Evolutionary conservation across 2,888 invertebrate genomes (phyloP).

Genomic region (Pheosia gnoma): DNA sequence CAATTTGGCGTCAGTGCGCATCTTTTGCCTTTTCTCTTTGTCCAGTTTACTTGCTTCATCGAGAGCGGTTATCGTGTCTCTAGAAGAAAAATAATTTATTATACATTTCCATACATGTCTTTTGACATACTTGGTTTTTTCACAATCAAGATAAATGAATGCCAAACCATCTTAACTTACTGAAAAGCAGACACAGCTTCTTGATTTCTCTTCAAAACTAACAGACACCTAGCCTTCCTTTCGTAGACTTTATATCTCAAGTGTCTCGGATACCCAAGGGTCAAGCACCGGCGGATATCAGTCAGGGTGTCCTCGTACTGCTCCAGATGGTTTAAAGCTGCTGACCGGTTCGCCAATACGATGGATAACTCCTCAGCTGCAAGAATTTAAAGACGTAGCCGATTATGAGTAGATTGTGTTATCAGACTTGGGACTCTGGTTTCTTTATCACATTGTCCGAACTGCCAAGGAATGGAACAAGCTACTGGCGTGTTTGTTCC

Average conservation of each 20-base stretch:
- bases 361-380: slow-evolving; percentile 86
- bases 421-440: too few relatives aligned
- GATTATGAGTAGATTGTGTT: too few relatives aligned
- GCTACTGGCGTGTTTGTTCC: too few relatives aligned
- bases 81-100: slow-evolving; percentile 42
- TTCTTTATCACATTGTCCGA: too few relatives aligned
- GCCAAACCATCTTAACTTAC: slow-evolving; percentile 48
- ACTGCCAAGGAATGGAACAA: too few relatives aligned
- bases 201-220: slow-evolving; percentile 86
- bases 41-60: slow-evolving; percentile 86
- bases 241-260: slow-evolving; percentile 90
- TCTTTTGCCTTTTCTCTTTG: slow-evolving; percentile 85
- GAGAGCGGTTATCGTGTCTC: slow-evolving; percentile 86
- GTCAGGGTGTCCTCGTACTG: slow-evolving; percentile 86
- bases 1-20: slow-evolving; percentile 87
- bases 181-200: slow-evolving; percentile 86
- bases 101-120: neutral
- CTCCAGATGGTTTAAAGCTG: slow-evolving; percentile 89
- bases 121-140: too few relatives aligned
- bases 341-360: slow-evolving; percentile 91
- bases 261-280: slow-evolving; percentile 88
- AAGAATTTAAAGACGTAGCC: neutral
- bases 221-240: slow-evolving; percentile 88
- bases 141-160: too few relatives aligned
- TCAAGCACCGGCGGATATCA: slow-evolving; percentile 88